Percentiles rank a stretch among this genome's conserved stretches.
phyloP scores from a whole-genome alignment of 2,888 invertebrate genomes.

The Byasa hedistus region DNA sequence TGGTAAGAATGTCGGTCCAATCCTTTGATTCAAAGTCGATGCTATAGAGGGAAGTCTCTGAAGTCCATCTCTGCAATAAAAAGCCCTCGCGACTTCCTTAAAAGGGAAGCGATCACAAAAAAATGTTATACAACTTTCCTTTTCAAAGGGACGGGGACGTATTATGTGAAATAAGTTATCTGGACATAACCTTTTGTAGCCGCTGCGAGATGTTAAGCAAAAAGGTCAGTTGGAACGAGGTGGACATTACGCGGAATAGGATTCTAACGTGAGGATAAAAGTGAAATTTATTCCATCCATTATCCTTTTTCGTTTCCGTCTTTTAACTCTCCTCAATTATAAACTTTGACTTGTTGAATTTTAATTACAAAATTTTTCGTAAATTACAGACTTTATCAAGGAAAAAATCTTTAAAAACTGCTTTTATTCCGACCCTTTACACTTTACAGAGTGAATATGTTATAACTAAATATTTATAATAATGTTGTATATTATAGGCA shows the following conservation, averaged over 20 bases:
- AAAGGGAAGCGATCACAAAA: conserved; percentile 67
- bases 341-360: background rate
- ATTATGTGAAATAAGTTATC: conserved; percentile 76
- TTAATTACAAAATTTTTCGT: background rate
- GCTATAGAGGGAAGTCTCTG: conserved; percentile 42
- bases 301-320: conserved; percentile 24
- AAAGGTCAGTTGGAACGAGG: conserved; percentile 57
- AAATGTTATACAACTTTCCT: conserved; percentile 73
- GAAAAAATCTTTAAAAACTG: too few species aligned
- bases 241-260: conserved; percentile 63
- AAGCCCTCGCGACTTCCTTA: conserved; percentile 55
- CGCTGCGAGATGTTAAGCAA: conserved; percentile 58
- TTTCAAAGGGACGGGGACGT: conserved; percentile 72
- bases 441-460: too few species aligned
- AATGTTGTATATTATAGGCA: too few species aligned
- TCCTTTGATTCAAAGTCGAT: conserved; percentile 55
- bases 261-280: conserved; percentile 62
- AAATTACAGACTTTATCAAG: too few species aligned
- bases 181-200: conserved; percentile 75
- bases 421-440: too few species aligned
- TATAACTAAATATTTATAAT: too few species aligned
- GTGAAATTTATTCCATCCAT: conserved; percentile 61
- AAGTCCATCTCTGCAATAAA: conserved; percentile 65
- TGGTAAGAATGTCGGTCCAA: conserved; percentile 45
- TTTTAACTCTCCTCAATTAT: too few species aligned